These are phyloP conservation scores for Manis pentadactyla DNA, from an alignment of 2,797 vertebrate genomes.

Conservation along the genomic window DNA sequence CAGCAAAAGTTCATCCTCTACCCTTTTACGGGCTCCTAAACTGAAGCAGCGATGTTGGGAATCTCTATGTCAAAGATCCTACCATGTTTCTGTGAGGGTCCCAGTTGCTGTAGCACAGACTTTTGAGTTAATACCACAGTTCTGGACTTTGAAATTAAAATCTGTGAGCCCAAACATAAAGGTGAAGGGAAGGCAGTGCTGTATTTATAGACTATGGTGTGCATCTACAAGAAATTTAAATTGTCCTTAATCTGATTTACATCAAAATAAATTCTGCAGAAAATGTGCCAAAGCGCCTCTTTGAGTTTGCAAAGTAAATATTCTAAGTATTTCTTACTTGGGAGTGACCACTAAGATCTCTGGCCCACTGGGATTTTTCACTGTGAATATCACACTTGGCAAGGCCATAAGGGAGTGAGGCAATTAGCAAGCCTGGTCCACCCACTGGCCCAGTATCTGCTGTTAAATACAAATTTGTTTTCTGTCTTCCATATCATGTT, in stretches of 20 bases:
- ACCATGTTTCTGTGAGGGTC: neutral
- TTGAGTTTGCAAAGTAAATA: neutral
- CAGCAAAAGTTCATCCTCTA: neutral
- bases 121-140: neutral
- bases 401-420: neutral
- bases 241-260: neutral
- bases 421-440: neutral
- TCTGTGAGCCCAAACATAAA: neutral
- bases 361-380: neutral
- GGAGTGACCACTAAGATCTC: neutral
- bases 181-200: neutral
- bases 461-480: slow-evolving; percentile 51
- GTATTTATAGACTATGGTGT: neutral
- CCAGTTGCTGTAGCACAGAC: neutral
- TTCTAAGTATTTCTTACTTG: neutral
- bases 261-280: neutral
- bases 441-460: neutral
- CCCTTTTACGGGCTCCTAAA: neutral
- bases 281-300: neutral
- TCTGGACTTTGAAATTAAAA: slow-evolving; percentile 47
- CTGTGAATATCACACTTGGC: neutral
- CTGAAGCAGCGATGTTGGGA: neutral
- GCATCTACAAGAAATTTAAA: neutral
- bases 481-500: neutral
- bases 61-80: neutral